Evolutionary conservation across 2,113 vertebrate species (phyloP), one percentile per base, ranked within the genome.

Genomic region (Beaufortia kweichowensis): DNA sequence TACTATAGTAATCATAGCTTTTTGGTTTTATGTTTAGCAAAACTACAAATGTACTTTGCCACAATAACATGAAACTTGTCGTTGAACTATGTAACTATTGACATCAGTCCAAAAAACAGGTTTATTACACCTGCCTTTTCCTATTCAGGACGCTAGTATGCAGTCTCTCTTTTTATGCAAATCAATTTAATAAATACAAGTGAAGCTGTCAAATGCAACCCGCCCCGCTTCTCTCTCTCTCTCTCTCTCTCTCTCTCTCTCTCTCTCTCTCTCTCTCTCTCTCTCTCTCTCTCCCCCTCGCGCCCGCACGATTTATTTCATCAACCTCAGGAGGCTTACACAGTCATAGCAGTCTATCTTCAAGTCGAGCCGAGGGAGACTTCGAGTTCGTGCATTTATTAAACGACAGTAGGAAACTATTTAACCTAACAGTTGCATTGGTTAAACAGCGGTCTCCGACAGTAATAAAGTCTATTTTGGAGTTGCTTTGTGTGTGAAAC

Each of bases 181-280:
- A 46, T 19, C 23, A 26, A 46, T 17, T 10, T 9, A 43, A 4
- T 65, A 21, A 26, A 8, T 3, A 46, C 12, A 3, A 9, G 15
- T 41, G 12, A 46, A 66, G 39, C 14, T 28, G 15, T 46, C 15
- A 28, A 28, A 56, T 26, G 53, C 33, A 6, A 41, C 39, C 76
- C 33, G 29, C 48, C 26, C 67, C 75, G 75, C 78, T 69, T 77
- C 24, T 50, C 50, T 71, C 26, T 55, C 17, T 35, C 66, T 50
- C 65, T 61, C 63, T 24, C 46, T 23, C 48, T 50, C 65, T 61
- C 63, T n/a, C 48, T 19, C 48, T 39, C 66, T 50, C 64, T n/a
- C 48, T 21, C 48, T 50, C 65, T 60, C 63, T 23, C 46, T 21
- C 48, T 50, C 65, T 60, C 63, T 23, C 46, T 21, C 48, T 17